phyloP scores from a whole-genome alignment of 2,888 invertebrate genomes.

The Caenorhabditis parvicauda region DNA sequence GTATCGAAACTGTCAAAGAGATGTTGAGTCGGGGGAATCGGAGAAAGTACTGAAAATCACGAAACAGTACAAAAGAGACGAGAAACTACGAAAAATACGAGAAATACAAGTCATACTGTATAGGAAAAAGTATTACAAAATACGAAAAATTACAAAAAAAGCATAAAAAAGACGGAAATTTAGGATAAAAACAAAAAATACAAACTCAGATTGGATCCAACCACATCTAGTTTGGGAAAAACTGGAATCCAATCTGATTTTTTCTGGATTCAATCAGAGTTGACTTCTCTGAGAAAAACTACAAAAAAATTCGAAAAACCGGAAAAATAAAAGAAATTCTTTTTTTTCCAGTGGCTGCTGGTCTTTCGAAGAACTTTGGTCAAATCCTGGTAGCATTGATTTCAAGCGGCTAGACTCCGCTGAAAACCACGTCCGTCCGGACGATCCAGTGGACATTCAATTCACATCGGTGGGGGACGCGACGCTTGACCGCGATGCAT shows the following conservation, averaged over 20 bases:
- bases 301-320: background rate
- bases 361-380: conserved; percentile 64
- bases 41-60: no score
- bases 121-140: no score
- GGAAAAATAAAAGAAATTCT: no score
- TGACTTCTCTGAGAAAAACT: background rate
- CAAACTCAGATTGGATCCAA: no score
- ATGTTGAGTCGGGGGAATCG: no score
- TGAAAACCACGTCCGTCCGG: conserved; percentile 70
- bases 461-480: conserved; percentile 45
- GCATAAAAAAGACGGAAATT: conserved; percentile 11
- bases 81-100: conserved; percentile 9
- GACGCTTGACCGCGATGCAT: background rate
- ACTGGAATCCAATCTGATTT: no score
- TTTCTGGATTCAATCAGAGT: no score
- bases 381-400: conserved; percentile 61
- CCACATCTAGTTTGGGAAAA: no score
- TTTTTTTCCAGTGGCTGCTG: conserved; percentile 64
- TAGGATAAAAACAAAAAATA: conserved; percentile 6
- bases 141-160: conserved; percentile 13
- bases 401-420: conserved; percentile 63
- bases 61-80: conserved; percentile 12
- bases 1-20: no score
- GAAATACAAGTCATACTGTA: no score
- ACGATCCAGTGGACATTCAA: conserved; percentile 73